phyloP scores from a whole-genome alignment of 2,888 invertebrate species.

The Amiota minor region DNA sequence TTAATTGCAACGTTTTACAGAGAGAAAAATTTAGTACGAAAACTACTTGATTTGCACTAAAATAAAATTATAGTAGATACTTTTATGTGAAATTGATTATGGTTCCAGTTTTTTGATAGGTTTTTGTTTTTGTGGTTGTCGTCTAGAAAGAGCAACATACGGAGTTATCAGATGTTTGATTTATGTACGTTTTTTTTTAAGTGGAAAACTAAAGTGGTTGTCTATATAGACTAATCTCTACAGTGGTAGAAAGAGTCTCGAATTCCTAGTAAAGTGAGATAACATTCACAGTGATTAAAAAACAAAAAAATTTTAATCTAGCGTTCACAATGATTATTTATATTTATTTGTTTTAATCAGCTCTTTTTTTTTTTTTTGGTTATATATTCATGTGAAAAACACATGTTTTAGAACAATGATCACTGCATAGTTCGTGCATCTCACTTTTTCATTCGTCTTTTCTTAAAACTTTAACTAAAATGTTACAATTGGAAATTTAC shows the following conservation, averaged over 20 bases:
- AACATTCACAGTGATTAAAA: no score
- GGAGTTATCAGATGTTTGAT: background rate
- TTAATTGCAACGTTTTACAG: slow-evolving; percentile 63
- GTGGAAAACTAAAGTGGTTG: slow-evolving; percentile 14
- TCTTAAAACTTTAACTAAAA: no score
- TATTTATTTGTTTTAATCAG: no score
- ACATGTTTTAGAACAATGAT: no score
- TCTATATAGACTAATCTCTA: slow-evolving; percentile 16
- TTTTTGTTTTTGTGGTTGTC: slow-evolving; percentile 10
- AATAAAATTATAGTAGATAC: slow-evolving; percentile 30
- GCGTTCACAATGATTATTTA: no score
- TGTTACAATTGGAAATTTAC: no score
- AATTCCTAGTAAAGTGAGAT: no score
- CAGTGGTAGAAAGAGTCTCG: slow-evolving; percentile 14
- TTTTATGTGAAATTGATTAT: slow-evolving; percentile 17
- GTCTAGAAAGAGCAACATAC: background rate
- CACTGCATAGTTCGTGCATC: no score
- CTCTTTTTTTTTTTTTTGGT: no score
- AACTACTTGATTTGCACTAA: slow-evolving; percentile 44
- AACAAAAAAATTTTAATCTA: no score
- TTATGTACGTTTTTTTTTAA: background rate
- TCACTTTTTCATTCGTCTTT: no score
- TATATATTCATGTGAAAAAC: no score
- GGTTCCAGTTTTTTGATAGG: background rate
- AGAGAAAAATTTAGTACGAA: slow-evolving; percentile 56